Conservation (phyloP, 2,888 invertebrate genomes). For the Amiota mariae region DNA sequence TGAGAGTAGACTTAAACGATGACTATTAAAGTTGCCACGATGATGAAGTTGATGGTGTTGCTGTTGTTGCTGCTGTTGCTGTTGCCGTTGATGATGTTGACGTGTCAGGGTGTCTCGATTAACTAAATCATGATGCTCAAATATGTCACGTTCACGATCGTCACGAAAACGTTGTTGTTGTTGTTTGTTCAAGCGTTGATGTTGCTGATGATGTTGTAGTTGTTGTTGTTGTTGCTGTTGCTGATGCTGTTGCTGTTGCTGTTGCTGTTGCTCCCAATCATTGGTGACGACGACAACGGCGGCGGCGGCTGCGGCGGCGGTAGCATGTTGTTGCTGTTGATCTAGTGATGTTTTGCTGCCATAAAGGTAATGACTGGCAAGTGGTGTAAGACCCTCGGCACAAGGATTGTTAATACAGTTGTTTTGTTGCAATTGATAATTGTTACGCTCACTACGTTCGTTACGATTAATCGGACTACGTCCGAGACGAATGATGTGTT, state of each 20-base stretch:
- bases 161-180: slow-evolving; percentile 54
- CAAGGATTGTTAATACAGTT: slow-evolving; percentile 49
- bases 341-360: slow-evolving; percentile 66
- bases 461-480: slow-evolving; percentile 66
- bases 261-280: slow-evolving; percentile 40
- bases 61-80: slow-evolving; percentile 43
- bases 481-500: slow-evolving; percentile 64
- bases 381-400: slow-evolving; percentile 60
- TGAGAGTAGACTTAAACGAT: slow-evolving; percentile 21
- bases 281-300: no score
- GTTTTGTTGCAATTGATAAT: slow-evolving; percentile 35
- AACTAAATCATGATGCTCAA: slow-evolving; percentile 45
- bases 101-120: slow-evolving; percentile 43
- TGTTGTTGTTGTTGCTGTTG: slow-evolving; percentile 18
- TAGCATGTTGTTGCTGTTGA: slow-evolving; percentile 40
- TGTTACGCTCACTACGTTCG: slow-evolving; percentile 31
- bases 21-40: slow-evolving; percentile 45
- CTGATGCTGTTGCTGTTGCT: slow-evolving; percentile 39
- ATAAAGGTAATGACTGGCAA: slow-evolving; percentile 65
- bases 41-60: slow-evolving; percentile 62
- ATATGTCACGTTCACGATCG: slow-evolving; percentile 40
- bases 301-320: no score
- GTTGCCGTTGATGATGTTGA: slow-evolving; percentile 45
- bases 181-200: slow-evolving; percentile 14
- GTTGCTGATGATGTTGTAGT: slow-evolving; percentile 8